Evolutionary conservation across 2,113 vertebrate genomes (phyloP).

Genomic region (Pluvianellus socialis): DNA sequence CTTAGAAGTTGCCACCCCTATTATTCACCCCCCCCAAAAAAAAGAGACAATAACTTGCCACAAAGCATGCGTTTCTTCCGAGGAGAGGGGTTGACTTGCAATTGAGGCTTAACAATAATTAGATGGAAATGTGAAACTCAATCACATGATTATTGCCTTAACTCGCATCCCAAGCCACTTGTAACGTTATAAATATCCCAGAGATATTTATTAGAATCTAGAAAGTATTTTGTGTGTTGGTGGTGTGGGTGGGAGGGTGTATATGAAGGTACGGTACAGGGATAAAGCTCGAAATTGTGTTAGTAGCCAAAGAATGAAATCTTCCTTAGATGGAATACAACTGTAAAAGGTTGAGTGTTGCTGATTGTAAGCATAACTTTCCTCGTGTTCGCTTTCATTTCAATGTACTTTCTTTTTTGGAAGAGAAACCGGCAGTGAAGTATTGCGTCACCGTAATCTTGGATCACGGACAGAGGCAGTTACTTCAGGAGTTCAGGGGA

Average conservation of each 20-base stretch:
- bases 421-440: conserved; percentile 13
- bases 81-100: background rate
- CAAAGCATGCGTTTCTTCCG: background rate
- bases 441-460: background rate
- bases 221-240: background rate
- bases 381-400: conserved; percentile 8
- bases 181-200: background rate
- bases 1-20: background rate
- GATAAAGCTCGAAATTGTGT: background rate
- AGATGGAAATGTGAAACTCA: background rate
- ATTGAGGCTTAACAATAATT: background rate
- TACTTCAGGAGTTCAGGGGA: background rate
- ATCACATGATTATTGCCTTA: background rate
- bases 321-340: conserved; percentile 22
- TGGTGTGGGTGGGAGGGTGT: too few species aligned
- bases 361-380: background rate
- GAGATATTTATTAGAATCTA: background rate
- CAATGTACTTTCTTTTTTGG: conserved; percentile 34
- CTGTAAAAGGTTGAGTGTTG: background rate
- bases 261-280: background rate
- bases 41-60: background rate
- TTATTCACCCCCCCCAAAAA: background rate
- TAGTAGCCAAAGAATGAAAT: background rate
- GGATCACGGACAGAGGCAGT: background rate
- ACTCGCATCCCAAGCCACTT: background rate